Conservation (phyloP, 2,888 invertebrate genomes). For the Platynereis dumerilii region DNA sequence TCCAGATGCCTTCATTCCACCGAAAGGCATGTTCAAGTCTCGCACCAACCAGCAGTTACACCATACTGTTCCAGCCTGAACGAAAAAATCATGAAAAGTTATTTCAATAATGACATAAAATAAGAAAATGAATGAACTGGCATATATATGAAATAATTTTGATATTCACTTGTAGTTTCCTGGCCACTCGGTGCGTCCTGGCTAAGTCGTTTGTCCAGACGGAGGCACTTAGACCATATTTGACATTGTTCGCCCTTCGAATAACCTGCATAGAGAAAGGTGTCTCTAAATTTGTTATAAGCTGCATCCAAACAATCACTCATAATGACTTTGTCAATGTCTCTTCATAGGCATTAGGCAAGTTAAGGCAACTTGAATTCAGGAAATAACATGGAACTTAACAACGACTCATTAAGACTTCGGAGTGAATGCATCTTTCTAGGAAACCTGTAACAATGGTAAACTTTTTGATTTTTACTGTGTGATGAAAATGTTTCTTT, state of each 20-base stretch:
- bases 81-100: background rate
- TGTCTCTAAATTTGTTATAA: too few species aligned
- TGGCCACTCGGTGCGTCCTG: conserved; percentile 64
- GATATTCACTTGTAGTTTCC: conserved; percentile 61
- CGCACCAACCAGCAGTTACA: conserved; percentile 69
- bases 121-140: background rate
- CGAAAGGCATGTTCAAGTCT: conserved; percentile 69
- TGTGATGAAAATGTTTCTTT: too few species aligned
- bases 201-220: conserved; percentile 65
- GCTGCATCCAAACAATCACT: too few species aligned
- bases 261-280: conserved; percentile 58
- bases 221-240: conserved; percentile 67
- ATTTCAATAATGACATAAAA: background rate
- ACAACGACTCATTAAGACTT: too few species aligned
- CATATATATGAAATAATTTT: background rate
- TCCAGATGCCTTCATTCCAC: conserved; percentile 68
- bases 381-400: too few species aligned
- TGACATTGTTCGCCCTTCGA: conserved; percentile 63
- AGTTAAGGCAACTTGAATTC: too few species aligned
- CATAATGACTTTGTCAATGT: too few species aligned
- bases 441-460: too few species aligned
- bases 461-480: too few species aligned
- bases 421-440: too few species aligned
- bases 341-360: too few species aligned
- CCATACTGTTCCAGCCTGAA: conserved; percentile 68